Evolutionary conservation across 2,888 invertebrate species (phyloP), one percentile per base, ranked within the genome.

Genomic region (Stenurella melanura): DNA sequence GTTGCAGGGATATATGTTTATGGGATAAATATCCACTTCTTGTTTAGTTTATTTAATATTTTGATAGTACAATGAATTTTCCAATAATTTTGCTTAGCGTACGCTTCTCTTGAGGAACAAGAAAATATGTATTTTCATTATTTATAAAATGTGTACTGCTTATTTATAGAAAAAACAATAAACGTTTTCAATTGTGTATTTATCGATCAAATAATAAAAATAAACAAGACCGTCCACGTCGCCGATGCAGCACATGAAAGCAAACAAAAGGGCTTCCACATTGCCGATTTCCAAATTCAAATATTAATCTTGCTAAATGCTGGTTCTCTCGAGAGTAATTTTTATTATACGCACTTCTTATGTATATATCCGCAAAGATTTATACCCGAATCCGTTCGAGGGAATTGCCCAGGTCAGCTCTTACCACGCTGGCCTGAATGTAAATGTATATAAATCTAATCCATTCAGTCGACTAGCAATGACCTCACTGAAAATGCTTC

Each of bases 401-500:
- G 69, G 64, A 74, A 74, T 81, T 68, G 78, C 78, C 60, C 75
- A 78, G 81, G 81, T 79, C 81, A 79, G 79, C 75, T 56, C 56
- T 67, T 67, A 54, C 67, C 26, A 38, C 54, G 21, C 38, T 60
- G 75, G 75, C 73, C 74, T 42, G 71, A 77, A 79, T 80, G 74
- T 79, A 76, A 79, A 81, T 80, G 77, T 75, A 76, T 78, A 80
- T 78, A 78, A 78, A 80, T 78, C 78, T 77, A 81, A 80, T 77
- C 79, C 79, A 77, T 81, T 81, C 79, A 75, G 61, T 76, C 72
- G 72, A 63, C 72, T 72, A 68, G 76, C 79, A 78, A 76, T 77
- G 78, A 77, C 78, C 76, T 81, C 77, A 76, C 64, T 81, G 82
- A 81, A 83, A 82, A 82, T 80, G 82, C 76, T 80, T 82, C 81